These are phyloP conservation scores for Bombycilla garrulus DNA, from an alignment of 2,113 vertebrate genomes.

Conservation along the genomic window DNA sequence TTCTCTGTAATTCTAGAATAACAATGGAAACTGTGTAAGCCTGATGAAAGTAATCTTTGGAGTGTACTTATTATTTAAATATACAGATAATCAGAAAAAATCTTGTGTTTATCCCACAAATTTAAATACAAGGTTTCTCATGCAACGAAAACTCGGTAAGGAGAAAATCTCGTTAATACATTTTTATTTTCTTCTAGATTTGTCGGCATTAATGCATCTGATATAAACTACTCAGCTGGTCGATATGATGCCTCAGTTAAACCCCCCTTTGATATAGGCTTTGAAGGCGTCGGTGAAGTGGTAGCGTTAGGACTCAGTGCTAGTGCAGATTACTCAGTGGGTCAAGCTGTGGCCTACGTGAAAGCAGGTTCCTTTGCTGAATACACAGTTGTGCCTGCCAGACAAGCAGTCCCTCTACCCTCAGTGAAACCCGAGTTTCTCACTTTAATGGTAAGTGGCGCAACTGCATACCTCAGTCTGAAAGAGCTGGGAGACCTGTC, in stretches of 20 bases:
- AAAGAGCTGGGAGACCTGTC: conserved; percentile 82
- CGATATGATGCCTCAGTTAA: conserved; percentile 82
- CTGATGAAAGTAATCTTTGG: background rate
- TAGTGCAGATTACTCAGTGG: conserved; percentile 80
- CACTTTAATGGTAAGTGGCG: conserved; percentile 82
- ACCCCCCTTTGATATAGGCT: conserved; percentile 86
- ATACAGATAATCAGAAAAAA: background rate
- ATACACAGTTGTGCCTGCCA: conserved; percentile 83
- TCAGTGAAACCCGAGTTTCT: conserved; percentile 82
- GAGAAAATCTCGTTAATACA: conserved; percentile 27
- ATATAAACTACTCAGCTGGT: conserved; percentile 91
- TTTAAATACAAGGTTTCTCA: background rate
- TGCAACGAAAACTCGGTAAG: background rate
- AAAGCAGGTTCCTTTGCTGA: conserved; percentile 86
- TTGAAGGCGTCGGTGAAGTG: conserved; percentile 91
- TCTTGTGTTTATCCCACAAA: background rate
- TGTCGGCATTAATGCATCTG: conserved; percentile 91
- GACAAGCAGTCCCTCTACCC: conserved; percentile 75
- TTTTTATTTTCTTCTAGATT: conserved; percentile 81
- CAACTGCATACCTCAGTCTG: conserved; percentile 88
- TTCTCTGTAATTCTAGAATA: background rate
- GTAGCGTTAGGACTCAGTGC: conserved; percentile 89
- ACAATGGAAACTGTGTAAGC: background rate
- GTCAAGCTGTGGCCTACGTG: conserved; percentile 86
- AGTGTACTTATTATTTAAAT: background rate